A percentile compares a stretch with the other conserved stretches of the same genome.
Evolutionary conservation across 2,113 vertebrate species (phyloP).

Genomic region (Elgaria multicarinata): DNA sequence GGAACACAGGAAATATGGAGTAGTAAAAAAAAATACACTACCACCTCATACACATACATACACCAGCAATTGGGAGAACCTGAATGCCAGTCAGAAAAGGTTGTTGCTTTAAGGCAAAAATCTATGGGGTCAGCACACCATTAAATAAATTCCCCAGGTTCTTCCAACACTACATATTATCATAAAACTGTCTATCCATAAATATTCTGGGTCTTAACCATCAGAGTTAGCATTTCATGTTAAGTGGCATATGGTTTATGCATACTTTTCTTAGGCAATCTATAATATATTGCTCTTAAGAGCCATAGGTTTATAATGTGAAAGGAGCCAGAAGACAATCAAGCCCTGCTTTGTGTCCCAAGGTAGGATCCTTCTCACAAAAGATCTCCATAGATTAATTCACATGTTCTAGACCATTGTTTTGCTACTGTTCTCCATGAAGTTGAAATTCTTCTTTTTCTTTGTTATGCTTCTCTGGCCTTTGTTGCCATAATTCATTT

Average conservation of each 20-base stretch:
- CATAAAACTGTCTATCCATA: background rate
- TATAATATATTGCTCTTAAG: background rate
- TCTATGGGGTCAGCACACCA: background rate
- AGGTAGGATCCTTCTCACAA: background rate
- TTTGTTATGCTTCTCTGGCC: background rate
- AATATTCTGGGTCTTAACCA: background rate
- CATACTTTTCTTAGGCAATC: background rate
- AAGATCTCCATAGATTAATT: background rate
- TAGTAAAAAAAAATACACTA: constrained; percentile 50
- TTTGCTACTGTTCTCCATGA: background rate
- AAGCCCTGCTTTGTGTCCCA: background rate
- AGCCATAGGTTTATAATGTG: background rate
- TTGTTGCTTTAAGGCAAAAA: background rate
- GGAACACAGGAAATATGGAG: constrained; percentile 47
- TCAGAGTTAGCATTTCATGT: background rate
- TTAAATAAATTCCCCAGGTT: background rate
- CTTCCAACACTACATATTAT: background rate
- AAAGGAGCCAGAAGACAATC: background rate
- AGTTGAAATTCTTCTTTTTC: background rate
- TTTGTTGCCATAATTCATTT: constrained; percentile 8
- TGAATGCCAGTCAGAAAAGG: background rate
- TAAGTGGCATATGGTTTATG: too few species aligned
- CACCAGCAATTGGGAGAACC: accelerated
- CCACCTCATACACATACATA: background rate
- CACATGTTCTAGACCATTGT: background rate